Evolutionary conservation across 2,113 vertebrate species (phyloP), one percentile per base, ranked within the genome.

Genomic region (Plecotus auritus): DNA sequence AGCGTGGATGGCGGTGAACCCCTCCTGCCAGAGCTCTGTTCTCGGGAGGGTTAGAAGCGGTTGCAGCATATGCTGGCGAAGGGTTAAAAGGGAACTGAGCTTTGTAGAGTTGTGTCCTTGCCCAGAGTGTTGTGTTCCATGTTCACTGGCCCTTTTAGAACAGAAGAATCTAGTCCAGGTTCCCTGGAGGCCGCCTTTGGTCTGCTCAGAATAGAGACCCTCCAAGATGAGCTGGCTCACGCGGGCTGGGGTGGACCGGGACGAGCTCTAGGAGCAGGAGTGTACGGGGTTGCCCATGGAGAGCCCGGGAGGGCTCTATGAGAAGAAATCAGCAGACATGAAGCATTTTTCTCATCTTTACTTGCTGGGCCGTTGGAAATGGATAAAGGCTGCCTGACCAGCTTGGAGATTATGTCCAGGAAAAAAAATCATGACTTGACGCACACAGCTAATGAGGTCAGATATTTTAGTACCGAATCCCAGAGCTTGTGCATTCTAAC

Each of bases 381-480:
- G 49, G 70, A 90, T 93, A 73, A 93, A 96, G 67, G 22, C 72
- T 67, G 45, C 72, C 85, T 93, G 69, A 47, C 54, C 77, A 74
- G 47, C 35, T 30, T 78, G 51, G 61, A 95, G 67, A 95, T 73
- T 83, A 11, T 61, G 67, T 90, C 22, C 8, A 59, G 69, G n/a
- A 23, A 30, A 88, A 76, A 88, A 54, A 51, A 76, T 30, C 66
- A 73, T 51, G 56, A 81, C 77, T 92, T 84, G 54, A 73, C 88
- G 14, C 89, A 85, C 73, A 73, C 16, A 88, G 76, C 9, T 90
- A 45, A 90, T 61, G 73, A 70, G 85, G 95, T 95, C 93, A 90
- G 67, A 16, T 88, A 11, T 20, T 73, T 67, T 42, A 28, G 11
- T 28, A 5, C 32, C n/a, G 37, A 69, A 54, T 45, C 74, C 59